Percentiles rank a stretch among this genome's conserved stretches.
Evolutionary conservation across 2,113 vertebrate genomes (phyloP).

Genomic region (Porphyrio hochstetteri): DNA sequence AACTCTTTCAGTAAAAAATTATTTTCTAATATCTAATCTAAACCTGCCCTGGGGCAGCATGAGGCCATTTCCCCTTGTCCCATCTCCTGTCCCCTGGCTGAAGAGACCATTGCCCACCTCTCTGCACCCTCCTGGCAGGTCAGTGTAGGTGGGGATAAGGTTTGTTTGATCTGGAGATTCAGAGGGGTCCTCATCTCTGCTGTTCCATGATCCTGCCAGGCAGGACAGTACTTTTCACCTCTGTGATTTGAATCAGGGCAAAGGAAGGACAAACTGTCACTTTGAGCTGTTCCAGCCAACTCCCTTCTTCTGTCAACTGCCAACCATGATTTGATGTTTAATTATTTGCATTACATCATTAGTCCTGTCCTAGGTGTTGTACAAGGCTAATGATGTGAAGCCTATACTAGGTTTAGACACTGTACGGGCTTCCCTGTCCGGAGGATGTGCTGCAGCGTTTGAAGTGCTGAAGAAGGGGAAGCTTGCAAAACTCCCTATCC

Average conservation of each 20-base stretch:
- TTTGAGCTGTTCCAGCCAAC: slow-evolving; percentile 43
- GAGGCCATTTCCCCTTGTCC: no score
- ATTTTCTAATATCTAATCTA: no score
- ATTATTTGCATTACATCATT: slow-evolving; percentile 51
- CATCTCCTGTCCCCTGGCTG: no score
- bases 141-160: no score
- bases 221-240: background rate
- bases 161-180: background rate
- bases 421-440: background rate
- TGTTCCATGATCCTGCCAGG: background rate
- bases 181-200: background rate
- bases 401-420: background rate
- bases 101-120: no score
- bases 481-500: background rate
- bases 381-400: background rate
- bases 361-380: background rate
- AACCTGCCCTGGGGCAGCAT: no score
- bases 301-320: slow-evolving; percentile 43
- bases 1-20: no score
- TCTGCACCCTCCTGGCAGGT: no score
- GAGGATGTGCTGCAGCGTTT: background rate
- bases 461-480: background rate
- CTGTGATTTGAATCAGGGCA: background rate
- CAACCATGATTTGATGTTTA: slow-evolving; percentile 26
- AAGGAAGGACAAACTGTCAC: slow-evolving; percentile 21